Percentiles rank a stretch among this genome's conserved stretches.
These are phyloP conservation scores for Siderastrea siderea DNA, from an alignment of 92 coral and sea anemone genomes.

Conservation along the genomic window DNA sequence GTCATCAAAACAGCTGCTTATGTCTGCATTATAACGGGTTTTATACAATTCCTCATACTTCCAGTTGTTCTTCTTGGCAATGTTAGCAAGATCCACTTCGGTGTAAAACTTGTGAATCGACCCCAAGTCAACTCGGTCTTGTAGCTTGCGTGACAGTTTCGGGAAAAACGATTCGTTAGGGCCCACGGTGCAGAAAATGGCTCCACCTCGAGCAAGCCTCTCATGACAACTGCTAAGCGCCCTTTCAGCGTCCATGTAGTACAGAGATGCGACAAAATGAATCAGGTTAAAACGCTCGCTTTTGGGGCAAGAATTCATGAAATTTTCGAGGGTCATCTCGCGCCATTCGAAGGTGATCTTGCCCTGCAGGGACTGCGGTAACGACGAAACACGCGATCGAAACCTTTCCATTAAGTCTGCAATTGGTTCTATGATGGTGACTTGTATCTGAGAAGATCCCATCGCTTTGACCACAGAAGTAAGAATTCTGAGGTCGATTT, in stretches of 20 bases:
- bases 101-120: conserved; percentile 14
- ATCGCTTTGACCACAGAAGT: background rate
- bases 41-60: conserved; percentile 4
- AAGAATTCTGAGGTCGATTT: background rate
- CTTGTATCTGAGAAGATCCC: background rate
- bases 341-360: conserved; percentile 22
- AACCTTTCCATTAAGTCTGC: background rate
- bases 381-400: background rate
- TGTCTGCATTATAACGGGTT: background rate
- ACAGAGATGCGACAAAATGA: conserved; percentile 24
- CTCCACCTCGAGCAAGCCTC: conserved; percentile 1
- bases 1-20: conserved; percentile 21
- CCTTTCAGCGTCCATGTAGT: conserved; percentile 30
- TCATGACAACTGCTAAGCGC: background rate
- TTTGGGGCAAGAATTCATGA: background rate
- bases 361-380: background rate
- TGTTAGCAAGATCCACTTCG: background rate
- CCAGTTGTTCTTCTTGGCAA: conserved; percentile 8
- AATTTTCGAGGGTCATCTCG: background rate
- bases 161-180: background rate
- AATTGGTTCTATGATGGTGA: background rate
- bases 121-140: background rate
- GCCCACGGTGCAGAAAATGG: conserved; percentile 3
- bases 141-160: background rate
- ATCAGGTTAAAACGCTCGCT: background rate